These are phyloP conservation scores for Blastobasis lacticolella DNA, from an alignment of 2,888 invertebrate genomes.

Conservation along the genomic window DNA sequence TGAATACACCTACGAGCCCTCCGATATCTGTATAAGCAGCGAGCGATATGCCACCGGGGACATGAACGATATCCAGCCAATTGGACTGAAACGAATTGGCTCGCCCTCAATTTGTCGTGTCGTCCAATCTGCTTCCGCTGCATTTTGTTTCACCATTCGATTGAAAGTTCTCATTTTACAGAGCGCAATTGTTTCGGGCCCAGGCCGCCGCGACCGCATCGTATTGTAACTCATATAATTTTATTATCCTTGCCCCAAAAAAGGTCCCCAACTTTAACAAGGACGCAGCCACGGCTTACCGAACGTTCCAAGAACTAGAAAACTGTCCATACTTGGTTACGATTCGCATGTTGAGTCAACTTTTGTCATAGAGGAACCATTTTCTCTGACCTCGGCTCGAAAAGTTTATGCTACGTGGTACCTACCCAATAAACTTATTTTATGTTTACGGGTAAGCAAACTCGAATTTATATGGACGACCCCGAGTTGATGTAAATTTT, in stretches of 20 bases:
- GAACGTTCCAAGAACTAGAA: conserved; percentile 44
- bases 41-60: conserved; percentile 49
- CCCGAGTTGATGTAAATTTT: conserved; percentile 36
- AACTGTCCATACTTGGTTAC: conserved; percentile 38
- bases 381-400: conserved; percentile 42
- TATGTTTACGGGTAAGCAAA: conserved; percentile 47
- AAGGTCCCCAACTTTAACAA: conserved; percentile 43
- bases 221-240: conserved; percentile 12
- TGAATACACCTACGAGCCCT: conserved; percentile 24
- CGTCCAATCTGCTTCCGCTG: conserved; percentile 55
- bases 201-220: background rate
- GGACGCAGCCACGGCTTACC: conserved; percentile 28
- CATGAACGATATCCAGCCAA: conserved; percentile 68
- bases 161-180: conserved; percentile 31
- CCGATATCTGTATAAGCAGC: conserved; percentile 33
- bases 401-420: conserved; percentile 40
- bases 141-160: conserved; percentile 55
- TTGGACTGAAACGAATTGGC: conserved; percentile 72
- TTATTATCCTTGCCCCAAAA: conserved; percentile 44
- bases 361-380: conserved; percentile 44
- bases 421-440: conserved; percentile 40
- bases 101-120: conserved; percentile 66
- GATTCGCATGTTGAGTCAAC: conserved; percentile 30
- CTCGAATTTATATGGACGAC: conserved; percentile 32
- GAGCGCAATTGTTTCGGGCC: background rate